Conservation (phyloP, 2,113 vertebrate species). For the Sander lucioperca region DNA sequence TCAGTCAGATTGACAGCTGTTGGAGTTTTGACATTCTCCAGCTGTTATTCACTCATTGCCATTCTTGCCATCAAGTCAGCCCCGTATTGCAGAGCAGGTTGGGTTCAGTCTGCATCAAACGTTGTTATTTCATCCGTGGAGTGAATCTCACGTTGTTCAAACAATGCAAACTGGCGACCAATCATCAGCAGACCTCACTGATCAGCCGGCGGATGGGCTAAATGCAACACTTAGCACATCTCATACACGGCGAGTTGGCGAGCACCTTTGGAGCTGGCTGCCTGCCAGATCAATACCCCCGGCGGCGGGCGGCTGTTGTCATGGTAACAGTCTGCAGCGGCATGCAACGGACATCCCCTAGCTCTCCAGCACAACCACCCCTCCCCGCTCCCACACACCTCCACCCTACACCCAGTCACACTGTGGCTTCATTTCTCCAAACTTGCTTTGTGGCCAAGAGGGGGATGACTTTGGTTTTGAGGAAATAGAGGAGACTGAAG, state of each 20-base stretch:
- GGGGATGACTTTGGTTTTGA: conserved; percentile 23
- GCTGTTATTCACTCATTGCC: not conserved
- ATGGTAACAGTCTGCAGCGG: conserved; percentile 62
- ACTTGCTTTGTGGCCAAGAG: conserved; percentile 17
- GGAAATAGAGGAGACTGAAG: not conserved
- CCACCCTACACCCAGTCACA: not conserved
- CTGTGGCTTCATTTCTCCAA: conserved; percentile 46
- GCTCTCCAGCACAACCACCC: not conserved
- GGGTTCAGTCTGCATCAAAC: not conserved
- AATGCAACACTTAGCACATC: conserved; percentile 62
- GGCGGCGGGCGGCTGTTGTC: conserved; percentile 65
- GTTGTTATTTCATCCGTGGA: not conserved
- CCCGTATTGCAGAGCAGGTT: not conserved
- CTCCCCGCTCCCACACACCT: not conserved
- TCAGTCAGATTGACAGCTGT: not conserved
- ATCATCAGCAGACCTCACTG: not conserved
- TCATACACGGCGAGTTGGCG: conserved; percentile 49
- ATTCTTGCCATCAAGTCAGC: not conserved
- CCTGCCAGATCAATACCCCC: conserved; percentile 38
- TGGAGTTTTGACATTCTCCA: not conserved
- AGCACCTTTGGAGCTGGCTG: conserved; percentile 64
- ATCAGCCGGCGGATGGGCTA: conserved; percentile 8
- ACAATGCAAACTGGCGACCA: not conserved
- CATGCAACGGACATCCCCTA: conserved; percentile 35
- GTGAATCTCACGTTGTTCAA: not conserved